Evolutionary conservation across 2,797 vertebrate genomes (phyloP), one percentile per base, ranked within the genome.

Genomic region (Hippoglossus hippoglossus): DNA sequence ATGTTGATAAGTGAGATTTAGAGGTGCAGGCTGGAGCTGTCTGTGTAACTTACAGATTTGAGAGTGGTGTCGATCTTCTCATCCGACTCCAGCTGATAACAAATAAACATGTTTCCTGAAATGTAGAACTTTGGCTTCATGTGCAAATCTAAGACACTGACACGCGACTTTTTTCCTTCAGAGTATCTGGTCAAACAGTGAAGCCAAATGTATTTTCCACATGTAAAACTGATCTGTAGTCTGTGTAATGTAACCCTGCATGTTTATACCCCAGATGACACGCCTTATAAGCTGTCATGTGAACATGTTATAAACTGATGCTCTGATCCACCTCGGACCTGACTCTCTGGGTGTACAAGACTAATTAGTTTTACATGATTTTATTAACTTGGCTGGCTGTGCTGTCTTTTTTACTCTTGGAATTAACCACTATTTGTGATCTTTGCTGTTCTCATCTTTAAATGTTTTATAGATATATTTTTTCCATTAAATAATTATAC

Each of bases 351-450:
- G 66, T 47, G 55, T 51, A 56, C 25, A 52, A 26, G 39, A 58
- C 25, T 16, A 34, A 64, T 22, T n/a, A 18, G 16, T 79, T 74
- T 63, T 31, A 6, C 46, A 63, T 79, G 7, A 65, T 71, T 46
- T 75, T 39, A 67, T 41, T 24, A 41, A 57, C 31, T 52, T 24
- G 26, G 41, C 54, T 76, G 69, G 55, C 56, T 78, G 31, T 54
- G 46, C 41, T 44, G 22, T 78, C 31, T 73, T 69, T 22, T 76
- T 72, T 55, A 64, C 67, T 75, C 59, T 25, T 69, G 13, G 64
- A 75, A 85, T 73, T 76, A 73, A 84, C 68, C 53, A 72, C 69
- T 77, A n/a, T 72, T 62, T 76, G 24, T 61, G 49, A 26, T 67
- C 26, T 52, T n/a, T 46, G 51, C 56, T 67, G 22, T 63, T 80